Percentiles rank a stretch among this genome's conserved stretches.
phyloP scores from a whole-genome alignment of 2,888 invertebrate genomes.

The Leucophenga montana region DNA sequence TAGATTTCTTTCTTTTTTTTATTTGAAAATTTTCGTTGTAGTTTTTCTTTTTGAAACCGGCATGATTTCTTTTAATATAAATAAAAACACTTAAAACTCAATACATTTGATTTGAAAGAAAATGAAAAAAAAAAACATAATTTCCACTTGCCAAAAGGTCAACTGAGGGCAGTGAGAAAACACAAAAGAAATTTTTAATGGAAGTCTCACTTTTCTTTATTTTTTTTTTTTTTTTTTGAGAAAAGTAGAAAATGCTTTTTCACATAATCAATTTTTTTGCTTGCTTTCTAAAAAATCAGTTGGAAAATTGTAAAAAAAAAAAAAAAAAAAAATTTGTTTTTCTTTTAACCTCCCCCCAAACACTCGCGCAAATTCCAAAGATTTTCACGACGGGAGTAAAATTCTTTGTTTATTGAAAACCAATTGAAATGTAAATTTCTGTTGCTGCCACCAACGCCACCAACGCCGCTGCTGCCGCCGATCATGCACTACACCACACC shows the following conservation, averaged over 20 bases:
- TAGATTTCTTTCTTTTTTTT: not conserved
- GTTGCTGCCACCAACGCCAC: not conserved
- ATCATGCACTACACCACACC: too few species aligned
- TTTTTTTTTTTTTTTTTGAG: too few species aligned
- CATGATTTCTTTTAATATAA: not conserved
- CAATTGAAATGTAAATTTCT: conserved; percentile 39
- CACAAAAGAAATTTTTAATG: too few species aligned
- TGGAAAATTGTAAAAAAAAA: too few species aligned
- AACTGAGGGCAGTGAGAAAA: too few species aligned
- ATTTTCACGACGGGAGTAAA: conserved; percentile 44
- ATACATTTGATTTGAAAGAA: too few species aligned
- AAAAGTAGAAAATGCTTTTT: not conserved
- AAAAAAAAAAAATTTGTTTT: too few species aligned
- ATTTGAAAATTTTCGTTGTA: not conserved
- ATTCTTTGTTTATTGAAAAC: conserved; percentile 50
- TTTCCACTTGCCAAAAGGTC: not conserved
- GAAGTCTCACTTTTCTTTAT: too few species aligned
- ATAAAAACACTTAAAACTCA: not conserved
- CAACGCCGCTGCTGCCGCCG: too few species aligned
- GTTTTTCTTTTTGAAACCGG: too few species aligned
- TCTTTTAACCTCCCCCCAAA: not conserved
- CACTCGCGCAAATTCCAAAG: conserved; percentile 29
- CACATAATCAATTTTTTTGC: not conserved
- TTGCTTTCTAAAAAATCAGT: conserved; percentile 5
- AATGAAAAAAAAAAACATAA: not conserved